phyloP scores from a whole-genome alignment of 2,888 invertebrate genomes.

The Andrena bicolor region DNA sequence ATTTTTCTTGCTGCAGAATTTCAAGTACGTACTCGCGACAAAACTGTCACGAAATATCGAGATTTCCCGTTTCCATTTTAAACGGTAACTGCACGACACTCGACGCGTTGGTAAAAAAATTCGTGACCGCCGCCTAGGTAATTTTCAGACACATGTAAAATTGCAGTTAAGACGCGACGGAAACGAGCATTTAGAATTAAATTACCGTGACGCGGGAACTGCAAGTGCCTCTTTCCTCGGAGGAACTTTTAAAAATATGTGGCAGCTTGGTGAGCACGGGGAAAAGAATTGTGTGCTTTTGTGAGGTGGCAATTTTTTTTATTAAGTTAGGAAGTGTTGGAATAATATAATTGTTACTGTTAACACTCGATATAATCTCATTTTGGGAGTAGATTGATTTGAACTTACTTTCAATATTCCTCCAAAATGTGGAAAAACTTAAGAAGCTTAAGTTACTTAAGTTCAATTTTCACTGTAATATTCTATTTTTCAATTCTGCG shows the following conservation, averaged over 20 bases:
- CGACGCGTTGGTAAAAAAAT: constrained; percentile 23
- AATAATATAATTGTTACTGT: too few relatives aligned
- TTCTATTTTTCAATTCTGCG: too few relatives aligned
- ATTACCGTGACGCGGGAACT: constrained; percentile 31
- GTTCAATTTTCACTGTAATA: too few relatives aligned
- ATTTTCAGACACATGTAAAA: constrained; percentile 8
- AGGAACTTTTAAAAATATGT: constrained; percentile 1
- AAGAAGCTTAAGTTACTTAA: too few relatives aligned
- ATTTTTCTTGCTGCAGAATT: too few relatives aligned
- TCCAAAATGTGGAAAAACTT: too few relatives aligned
- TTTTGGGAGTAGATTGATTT: too few relatives aligned
- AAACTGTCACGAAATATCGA: not conserved
- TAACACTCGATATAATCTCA: too few relatives aligned
- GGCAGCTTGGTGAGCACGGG: not conserved
- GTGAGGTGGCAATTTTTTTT: not conserved
- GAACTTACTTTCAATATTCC: too few relatives aligned
- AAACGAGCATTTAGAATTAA: constrained; percentile 39
- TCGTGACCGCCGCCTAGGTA: not conserved
- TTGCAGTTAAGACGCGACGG: not conserved
- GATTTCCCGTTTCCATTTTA: too few relatives aligned
- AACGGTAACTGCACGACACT: constrained; percentile 22
- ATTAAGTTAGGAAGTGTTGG: not conserved
- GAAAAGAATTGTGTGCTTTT: not conserved
- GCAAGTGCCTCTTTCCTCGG: constrained; percentile 7
- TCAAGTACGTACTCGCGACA: too few relatives aligned